A percentile compares a stretch with the other conserved stretches of the same genome.
These are phyloP conservation scores for Leptopilina drosophilae DNA, from an alignment of 2,888 invertebrate species.

Conservation along the genomic window DNA sequence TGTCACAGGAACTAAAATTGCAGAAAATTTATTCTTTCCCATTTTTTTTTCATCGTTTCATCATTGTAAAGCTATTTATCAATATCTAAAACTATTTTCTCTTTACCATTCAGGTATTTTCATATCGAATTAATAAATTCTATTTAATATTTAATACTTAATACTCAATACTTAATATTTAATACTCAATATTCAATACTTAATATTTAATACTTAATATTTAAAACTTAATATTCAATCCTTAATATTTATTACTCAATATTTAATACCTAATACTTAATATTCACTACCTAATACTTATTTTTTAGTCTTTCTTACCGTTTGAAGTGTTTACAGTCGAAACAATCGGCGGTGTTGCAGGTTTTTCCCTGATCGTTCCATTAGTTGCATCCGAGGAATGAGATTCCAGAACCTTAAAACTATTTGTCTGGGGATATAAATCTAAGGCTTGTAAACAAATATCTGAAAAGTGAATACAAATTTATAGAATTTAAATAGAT, in stretches of 20 bases:
- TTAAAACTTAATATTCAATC: too few species aligned
- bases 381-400: slow-evolving; percentile 78
- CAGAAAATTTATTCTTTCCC: not conserved
- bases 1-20: not conserved
- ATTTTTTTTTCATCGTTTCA: not conserved
- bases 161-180: too few species aligned
- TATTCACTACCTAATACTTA: too few species aligned
- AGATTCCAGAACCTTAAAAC: slow-evolving; percentile 81
- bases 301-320: not conserved
- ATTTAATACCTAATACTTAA: too few species aligned
- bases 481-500: not conserved
- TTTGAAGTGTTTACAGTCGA: slow-evolving; percentile 54
- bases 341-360: slow-evolving; percentile 62
- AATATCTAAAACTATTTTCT: not conserved
- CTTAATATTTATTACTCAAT: too few species aligned
- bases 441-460: slow-evolving; percentile 97
- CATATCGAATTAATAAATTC: too few species aligned
- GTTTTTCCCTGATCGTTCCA: slow-evolving; percentile 67
- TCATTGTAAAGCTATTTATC: too few species aligned
- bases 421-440: slow-evolving; percentile 88
- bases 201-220: too few species aligned
- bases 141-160: too few species aligned
- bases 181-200: too few species aligned
- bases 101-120: not conserved
- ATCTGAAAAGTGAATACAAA: slow-evolving; percentile 78